Evolutionary conservation across 2,797 vertebrate genomes (phyloP).

Genomic region (Holocentrus rufus): DNA sequence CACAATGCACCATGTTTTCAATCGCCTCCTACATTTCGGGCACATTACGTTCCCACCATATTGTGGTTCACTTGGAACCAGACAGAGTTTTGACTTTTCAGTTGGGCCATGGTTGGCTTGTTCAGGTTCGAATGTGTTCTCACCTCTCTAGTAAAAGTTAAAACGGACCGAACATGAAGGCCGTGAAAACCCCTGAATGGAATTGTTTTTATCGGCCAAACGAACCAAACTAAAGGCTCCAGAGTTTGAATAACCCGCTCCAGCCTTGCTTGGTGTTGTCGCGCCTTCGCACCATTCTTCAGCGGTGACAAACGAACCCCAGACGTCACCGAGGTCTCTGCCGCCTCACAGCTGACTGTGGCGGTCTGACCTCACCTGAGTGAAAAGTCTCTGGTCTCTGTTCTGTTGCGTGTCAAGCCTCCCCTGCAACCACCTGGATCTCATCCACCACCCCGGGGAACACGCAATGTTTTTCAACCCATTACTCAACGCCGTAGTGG

Average conservation of each 20-base stretch:
- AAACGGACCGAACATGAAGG: no score
- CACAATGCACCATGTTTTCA: no score
- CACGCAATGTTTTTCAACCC: slow-evolving; percentile 34
- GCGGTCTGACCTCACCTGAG: slow-evolving; percentile 35
- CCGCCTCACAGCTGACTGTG: slow-evolving; percentile 18
- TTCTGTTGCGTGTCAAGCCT: slow-evolving; percentile 60
- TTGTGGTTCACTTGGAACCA: no score
- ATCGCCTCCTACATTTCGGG: no score
- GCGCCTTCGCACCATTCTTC: slow-evolving; percentile 5
- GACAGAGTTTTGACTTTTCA: no score
- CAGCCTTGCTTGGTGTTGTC: neutral
- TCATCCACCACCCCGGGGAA: slow-evolving; percentile 55
- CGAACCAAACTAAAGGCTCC: slow-evolving; percentile 2
- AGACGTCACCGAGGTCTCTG: neutral
- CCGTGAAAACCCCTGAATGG: no score
- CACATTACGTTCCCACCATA: no score
- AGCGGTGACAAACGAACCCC: neutral
- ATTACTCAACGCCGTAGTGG: slow-evolving; percentile 59
- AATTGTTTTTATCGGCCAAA: neutral
- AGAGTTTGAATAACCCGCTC: neutral
- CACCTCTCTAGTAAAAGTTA: no score
- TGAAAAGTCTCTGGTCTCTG: neutral
- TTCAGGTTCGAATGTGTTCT: neutral
- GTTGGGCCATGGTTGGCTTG: no score
- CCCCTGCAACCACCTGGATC: slow-evolving; percentile 54